Base-by-base conservation (phyloP, 2,113 vertebrate genomes). In the Meleagris gallopavo region DNA sequence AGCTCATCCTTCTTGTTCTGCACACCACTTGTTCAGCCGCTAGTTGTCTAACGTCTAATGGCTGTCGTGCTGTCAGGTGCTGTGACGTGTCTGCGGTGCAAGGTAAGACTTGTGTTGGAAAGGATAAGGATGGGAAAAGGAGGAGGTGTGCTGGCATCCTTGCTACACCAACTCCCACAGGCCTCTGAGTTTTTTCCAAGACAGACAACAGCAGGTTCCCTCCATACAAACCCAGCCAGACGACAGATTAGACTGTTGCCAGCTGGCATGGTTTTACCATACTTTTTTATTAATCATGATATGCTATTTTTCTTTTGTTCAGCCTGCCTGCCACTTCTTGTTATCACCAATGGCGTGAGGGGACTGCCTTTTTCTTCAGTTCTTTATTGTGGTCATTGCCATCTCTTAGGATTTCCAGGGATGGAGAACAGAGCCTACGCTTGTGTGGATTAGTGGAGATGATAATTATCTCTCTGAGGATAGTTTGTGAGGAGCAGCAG, bases 251-350 rank as follows among this genome's bases (percentile, higher is more conserved):
- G 3, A 34, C 58, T 84, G 74, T 24, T 94, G 82, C 91, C 96
- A 94, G 84, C 74, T 96, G 94, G 89, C 89, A 69, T 2, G 1
- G 20, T 69, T 94, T 91, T 71, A 82, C 91, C 32, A 74, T 52
- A 74, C 27, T 91, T 94, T 76, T 57, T 92, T 95, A 94, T 91
- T 94, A 94, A 85, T 87, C 48, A 57, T 20, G 22, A 36, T 84
- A 76, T 82, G 71, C 81, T 48, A 46, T 19, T 45, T 95, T 86
- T 67, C 13, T 70, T 7, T 84, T n/a, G 46, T 75, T 92, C 87
- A 87, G 52, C 48, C 74, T 89, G 84, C 13, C 73, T 90, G 24
- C 27, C 14, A 2, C 61, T 65, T 75, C 62, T 65, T 0, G 0
- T 62, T 81, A 30, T 83, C 46, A 67, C 27, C 69, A 67, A 45